A percentile compares a stretch with the other conserved stretches of the same genome.
Conservation (phyloP, 2,888 invertebrate species). For the Exephanes ischioxanthus region DNA sequence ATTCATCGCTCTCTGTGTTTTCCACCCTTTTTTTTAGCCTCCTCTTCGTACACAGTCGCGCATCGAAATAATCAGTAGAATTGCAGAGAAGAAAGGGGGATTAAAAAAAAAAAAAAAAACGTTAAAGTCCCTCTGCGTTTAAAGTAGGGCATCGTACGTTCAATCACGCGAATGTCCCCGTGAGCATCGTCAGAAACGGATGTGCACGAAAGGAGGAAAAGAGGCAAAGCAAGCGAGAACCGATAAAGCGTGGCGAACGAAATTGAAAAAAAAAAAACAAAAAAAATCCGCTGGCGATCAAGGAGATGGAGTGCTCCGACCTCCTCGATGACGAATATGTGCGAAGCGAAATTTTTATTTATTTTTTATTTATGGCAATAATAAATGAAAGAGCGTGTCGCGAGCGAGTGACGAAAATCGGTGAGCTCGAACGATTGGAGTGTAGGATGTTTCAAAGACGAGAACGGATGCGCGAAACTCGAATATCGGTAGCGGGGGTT, state of each 20-base stretch:
- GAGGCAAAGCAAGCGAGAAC: neutral
- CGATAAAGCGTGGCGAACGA: neutral
- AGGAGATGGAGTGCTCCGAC: neutral
- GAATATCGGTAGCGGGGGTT: constrained; percentile 31
- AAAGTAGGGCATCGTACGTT: constrained; percentile 55
- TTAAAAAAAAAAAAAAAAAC: constrained; percentile 21
- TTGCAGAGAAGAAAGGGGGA: constrained; percentile 39
- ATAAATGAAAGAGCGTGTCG: neutral
- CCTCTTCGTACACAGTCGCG: constrained; percentile 45
- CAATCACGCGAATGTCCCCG: constrained; percentile 62
- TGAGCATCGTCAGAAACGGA: constrained; percentile 33
- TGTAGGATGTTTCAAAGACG: constrained; percentile 22
- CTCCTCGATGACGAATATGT: too few relatives aligned
- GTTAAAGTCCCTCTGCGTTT: neutral
- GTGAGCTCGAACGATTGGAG: neutral
- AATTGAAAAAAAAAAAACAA: neutral
- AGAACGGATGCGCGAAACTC: constrained; percentile 22
- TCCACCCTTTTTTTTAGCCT: neutral
- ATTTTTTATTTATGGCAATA: too few relatives aligned
- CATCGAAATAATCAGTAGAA: constrained; percentile 64
- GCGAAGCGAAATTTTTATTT: too few relatives aligned
- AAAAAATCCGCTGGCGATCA: neutral
- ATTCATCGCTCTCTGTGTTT: constrained; percentile 33
- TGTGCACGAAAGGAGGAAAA: neutral
- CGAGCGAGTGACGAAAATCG: neutral